Percentiles rank a stretch among this genome's conserved stretches.
phyloP scores from a whole-genome alignment of 2,888 invertebrate genomes.

The Trichogramma dendrolimi region DNA sequence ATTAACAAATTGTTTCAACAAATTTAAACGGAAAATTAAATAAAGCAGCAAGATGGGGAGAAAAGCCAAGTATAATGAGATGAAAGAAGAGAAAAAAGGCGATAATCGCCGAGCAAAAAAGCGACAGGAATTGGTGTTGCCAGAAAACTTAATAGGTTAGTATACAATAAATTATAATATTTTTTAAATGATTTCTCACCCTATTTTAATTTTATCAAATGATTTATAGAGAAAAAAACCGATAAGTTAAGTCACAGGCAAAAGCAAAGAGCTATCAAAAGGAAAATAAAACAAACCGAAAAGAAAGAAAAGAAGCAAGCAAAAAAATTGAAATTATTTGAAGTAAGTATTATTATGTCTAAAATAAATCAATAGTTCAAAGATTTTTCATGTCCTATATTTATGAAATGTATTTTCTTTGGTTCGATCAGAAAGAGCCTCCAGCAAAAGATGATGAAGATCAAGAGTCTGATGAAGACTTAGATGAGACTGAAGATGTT shows the following conservation, averaged over 20 bases:
- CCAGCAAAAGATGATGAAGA: not conserved
- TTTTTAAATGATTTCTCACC: not conserved
- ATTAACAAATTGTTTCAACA: too few relatives aligned
- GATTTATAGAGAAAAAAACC: constrained; percentile 51
- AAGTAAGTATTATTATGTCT: constrained; percentile 6
- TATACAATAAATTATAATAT: constrained; percentile 10
- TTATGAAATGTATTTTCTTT: constrained; percentile 11
- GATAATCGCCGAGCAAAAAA: constrained; percentile 84
- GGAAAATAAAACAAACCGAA: constrained; percentile 45
- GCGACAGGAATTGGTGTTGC: constrained; percentile 74
- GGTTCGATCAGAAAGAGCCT: constrained; percentile 7
- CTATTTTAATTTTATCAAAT: constrained; percentile 13
- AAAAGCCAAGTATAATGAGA: constrained; percentile 76
- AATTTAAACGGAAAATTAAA: too few relatives aligned
- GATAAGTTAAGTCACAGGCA: constrained; percentile 67
- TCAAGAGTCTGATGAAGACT: constrained; percentile 6
- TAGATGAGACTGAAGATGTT: constrained; percentile 8
- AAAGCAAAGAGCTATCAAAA: constrained; percentile 63
- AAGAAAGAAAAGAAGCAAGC: constrained; percentile 27
- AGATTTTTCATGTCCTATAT: constrained; percentile 15
- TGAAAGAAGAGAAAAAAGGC: constrained; percentile 68
- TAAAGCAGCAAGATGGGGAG: constrained; percentile 66
- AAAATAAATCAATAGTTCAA: not conserved
- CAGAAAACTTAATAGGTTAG: constrained; percentile 57
- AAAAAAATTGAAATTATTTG: constrained; percentile 19